A percentile compares a stretch with the other conserved stretches of the same genome.
Conservation (phyloP, 2,888 invertebrate species). For the Galeruca laticollis region DNA sequence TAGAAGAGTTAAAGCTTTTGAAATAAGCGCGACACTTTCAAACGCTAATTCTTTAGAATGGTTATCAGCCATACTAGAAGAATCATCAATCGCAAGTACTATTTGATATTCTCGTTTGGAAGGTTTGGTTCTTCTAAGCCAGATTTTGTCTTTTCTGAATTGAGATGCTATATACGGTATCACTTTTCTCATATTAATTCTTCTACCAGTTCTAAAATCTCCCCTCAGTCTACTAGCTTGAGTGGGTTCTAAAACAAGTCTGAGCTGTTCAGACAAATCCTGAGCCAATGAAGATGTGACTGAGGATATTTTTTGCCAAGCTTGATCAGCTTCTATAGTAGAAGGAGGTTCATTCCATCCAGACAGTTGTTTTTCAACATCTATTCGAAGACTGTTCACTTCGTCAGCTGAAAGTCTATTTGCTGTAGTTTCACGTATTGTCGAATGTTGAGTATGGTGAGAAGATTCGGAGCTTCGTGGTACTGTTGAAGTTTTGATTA, state of each 20-base stretch:
- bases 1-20: constrained; percentile 88
- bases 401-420: constrained; percentile 60
- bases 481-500: constrained; percentile 75
- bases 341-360: constrained; percentile 69
- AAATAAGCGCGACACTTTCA: constrained; percentile 93
- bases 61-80: constrained; percentile 90
- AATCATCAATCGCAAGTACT: constrained; percentile 96
- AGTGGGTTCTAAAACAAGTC: constrained; percentile 95
- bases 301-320: constrained; percentile 75
- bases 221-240: constrained; percentile 92
- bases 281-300: constrained; percentile 77
- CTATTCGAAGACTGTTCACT: constrained; percentile 65
- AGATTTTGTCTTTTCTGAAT: constrained; percentile 99
- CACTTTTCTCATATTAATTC: constrained; percentile 98
- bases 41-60: constrained; percentile 92
- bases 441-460: constrained; percentile 76
- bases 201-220: constrained; percentile 95
- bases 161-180: constrained; percentile 99
- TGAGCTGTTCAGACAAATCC: constrained; percentile 91
- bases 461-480: constrained; percentile 79
- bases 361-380: constrained; percentile 69
- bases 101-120: constrained; percentile 97
- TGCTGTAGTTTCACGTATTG: constrained; percentile 50
- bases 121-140: constrained; percentile 95
- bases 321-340: constrained; percentile 67